A percentile compares a stretch with the other conserved stretches of the same genome.
Conservation (phyloP, 1,140 invertebrate species). For the Nephotettix cincticeps region DNA sequence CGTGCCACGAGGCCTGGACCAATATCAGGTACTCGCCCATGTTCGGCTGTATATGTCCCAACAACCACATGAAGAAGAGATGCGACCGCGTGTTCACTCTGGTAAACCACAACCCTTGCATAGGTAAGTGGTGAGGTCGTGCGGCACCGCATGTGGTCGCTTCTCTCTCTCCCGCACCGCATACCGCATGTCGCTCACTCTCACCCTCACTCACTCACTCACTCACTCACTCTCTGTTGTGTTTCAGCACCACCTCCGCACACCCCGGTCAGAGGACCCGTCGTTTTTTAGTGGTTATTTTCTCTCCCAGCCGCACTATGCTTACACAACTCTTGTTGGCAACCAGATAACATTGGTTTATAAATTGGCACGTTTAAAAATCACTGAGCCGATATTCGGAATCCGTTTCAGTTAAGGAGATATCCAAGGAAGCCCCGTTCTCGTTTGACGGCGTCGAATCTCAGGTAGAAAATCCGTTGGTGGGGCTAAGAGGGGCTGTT, state of each 20-base stretch:
- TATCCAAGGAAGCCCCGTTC: constrained; percentile 26
- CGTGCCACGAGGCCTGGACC: constrained; percentile 80
- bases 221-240: background rate
- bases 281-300: background rate
- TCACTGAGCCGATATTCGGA: constrained; percentile 30
- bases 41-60: constrained; percentile 89
- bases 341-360: constrained; percentile 7
- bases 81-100: constrained; percentile 82
- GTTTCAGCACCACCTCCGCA: constrained; percentile 1
- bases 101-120: constrained; percentile 88
- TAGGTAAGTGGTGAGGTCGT: constrained; percentile 66
- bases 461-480: constrained; percentile 26
- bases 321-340: constrained; percentile 25
- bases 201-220: no score
- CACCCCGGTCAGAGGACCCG: background rate
- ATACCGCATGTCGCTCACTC: no score
- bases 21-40: constrained; percentile 78
- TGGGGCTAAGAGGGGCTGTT: constrained; percentile 20
- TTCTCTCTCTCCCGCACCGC: background rate
- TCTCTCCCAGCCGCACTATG: constrained; percentile 24
- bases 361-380: constrained; percentile 18
- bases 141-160: background rate
- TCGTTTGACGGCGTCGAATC: constrained; percentile 23
- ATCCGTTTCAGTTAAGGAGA: constrained; percentile 33
- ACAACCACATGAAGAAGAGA: constrained; percentile 80